phyloP scores from a whole-genome alignment of 2,113 vertebrate genomes.

The Seriola rivoliana region DNA sequence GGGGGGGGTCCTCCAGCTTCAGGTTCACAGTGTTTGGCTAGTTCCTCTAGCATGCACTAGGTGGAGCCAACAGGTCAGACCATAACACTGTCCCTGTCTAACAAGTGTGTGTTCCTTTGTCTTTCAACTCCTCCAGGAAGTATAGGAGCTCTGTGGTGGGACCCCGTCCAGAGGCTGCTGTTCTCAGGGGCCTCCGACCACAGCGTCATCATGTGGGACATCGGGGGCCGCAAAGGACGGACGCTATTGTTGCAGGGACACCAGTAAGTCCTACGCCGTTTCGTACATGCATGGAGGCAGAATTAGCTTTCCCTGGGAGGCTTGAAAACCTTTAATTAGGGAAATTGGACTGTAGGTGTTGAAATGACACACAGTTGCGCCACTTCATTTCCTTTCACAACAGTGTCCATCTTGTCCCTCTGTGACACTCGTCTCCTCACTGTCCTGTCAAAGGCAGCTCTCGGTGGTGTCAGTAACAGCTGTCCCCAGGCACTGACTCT shows the following conservation, averaged over 20 bases:
- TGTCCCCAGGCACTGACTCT: conserved; percentile 10
- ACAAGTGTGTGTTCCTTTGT: neutral
- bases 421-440: neutral
- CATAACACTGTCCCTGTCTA: neutral
- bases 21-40: neutral
- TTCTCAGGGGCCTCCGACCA: conserved; percentile 98
- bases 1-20: neutral
- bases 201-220: conserved; percentile 99
- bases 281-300: fast-evolving
- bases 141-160: conserved; percentile 94
- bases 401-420: neutral
- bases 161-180: conserved; percentile 92
- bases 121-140: conserved; percentile 84
- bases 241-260: conserved; percentile 95
- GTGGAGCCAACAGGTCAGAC: conserved; percentile 40
- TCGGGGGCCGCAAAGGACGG: conserved; percentile 94
- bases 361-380: neutral
- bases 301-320: no score
- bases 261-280: conserved; percentile 85
- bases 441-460: conserved; percentile 38
- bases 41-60: conserved; percentile 35
- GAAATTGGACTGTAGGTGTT: no score
- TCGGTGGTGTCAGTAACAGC: conserved; percentile 39
- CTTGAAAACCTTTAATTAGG: neutral
- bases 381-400: neutral